A percentile compares a stretch with the other conserved stretches of the same genome.
phyloP scores from a whole-genome alignment of 2,113 vertebrate genomes.

The Callocephalon fimbriatum region DNA sequence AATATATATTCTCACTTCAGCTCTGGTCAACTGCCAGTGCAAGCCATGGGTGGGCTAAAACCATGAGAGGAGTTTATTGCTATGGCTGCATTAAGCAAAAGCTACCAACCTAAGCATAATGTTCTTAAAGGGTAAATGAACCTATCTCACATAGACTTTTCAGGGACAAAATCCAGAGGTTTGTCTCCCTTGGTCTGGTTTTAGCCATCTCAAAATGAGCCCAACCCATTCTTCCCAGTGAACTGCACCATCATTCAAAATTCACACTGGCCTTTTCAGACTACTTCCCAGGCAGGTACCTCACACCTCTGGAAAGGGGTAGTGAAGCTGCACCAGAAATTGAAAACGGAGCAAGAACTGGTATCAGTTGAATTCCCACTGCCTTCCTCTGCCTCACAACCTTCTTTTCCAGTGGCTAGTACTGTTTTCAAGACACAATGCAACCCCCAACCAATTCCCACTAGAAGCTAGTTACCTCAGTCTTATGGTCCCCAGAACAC shows the following conservation, averaged over 20 bases:
- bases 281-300: not conserved
- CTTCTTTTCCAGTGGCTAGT: not conserved
- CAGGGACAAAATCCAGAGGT: not conserved
- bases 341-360: not conserved
- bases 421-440: not conserved
- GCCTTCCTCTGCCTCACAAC: too few relatives aligned
- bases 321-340: not conserved
- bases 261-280: not conserved
- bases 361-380: not conserved
- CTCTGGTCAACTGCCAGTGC: not conserved
- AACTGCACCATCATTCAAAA: not conserved
- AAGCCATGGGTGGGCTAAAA: not conserved
- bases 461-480: not conserved
- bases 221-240: accelerated
- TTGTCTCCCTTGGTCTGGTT: not conserved
- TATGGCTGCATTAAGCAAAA: not conserved
- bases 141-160: not conserved
- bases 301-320: accelerated
- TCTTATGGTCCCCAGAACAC: not conserved
- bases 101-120: not conserved
- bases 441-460: not conserved
- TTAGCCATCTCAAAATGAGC: not conserved
- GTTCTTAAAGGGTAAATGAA: not conserved
- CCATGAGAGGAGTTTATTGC: not conserved
- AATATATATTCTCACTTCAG: not conserved